These are phyloP conservation scores for Aelia acuminata DNA, from an alignment of 2,888 invertebrate genomes.

Conservation along the genomic window DNA sequence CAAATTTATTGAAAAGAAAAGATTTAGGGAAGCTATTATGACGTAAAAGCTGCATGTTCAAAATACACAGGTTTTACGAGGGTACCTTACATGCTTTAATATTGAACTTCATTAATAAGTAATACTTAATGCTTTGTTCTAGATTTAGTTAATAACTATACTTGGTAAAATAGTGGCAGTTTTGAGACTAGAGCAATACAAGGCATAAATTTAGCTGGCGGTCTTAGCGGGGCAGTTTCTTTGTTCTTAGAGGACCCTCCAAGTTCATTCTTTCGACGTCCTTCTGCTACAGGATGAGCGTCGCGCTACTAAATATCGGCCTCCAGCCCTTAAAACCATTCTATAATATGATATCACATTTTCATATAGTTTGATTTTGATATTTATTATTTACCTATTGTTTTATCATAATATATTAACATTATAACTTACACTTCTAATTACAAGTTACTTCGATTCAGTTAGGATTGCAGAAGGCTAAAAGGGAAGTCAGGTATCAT, in stretches of 20 bases:
- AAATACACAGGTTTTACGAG: too few species aligned
- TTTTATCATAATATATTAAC: too few species aligned
- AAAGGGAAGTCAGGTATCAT: too few species aligned
- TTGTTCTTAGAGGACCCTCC: slow-evolving; percentile 54
- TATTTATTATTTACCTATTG: too few species aligned
- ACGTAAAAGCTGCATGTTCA: too few species aligned
- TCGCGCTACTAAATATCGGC: background rate
- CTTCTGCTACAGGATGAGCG: slow-evolving; percentile 7
- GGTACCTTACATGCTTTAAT: too few species aligned
- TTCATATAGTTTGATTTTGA: background rate
- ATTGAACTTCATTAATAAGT: background rate
- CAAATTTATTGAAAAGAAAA: too few species aligned
- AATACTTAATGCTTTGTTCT: background rate
- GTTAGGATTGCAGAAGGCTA: too few species aligned
- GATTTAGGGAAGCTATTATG: too few species aligned
- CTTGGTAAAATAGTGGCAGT: background rate
- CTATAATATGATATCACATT: background rate
- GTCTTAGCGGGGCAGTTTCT: slow-evolving; percentile 53
- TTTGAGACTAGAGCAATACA: background rate
- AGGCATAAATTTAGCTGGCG: slow-evolving; percentile 26
- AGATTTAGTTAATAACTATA: too few species aligned
- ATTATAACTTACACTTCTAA: too few species aligned
- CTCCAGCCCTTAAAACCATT: background rate
- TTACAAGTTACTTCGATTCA: too few species aligned
- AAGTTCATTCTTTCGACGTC: slow-evolving; percentile 30